Evolutionary conservation across 2,888 invertebrate genomes (phyloP).

Genomic region (Xylota segnis): DNA sequence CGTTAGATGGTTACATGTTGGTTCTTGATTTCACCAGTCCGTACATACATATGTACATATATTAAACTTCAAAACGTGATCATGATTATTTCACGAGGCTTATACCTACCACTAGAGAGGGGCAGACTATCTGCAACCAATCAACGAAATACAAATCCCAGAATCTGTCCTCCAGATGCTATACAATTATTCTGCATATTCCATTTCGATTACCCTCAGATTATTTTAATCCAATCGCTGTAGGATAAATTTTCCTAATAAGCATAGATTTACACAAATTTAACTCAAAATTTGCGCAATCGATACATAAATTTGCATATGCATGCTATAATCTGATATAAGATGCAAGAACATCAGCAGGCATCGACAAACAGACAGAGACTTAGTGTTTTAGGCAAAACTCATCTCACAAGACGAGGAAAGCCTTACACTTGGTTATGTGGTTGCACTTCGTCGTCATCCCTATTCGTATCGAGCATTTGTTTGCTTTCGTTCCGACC

Average conservation of each 20-base stretch:
- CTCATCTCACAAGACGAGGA: neutral
- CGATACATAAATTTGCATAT: conserved; percentile 27
- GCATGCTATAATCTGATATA: conserved; percentile 19
- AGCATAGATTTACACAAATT: conserved; percentile 30
- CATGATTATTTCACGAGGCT: too few relatives aligned
- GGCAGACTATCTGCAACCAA: neutral
- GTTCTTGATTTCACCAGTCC: too few relatives aligned
- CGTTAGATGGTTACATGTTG: too few relatives aligned
- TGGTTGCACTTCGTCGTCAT: neutral
- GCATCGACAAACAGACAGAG: conserved; percentile 24
- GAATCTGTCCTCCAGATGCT: neutral
- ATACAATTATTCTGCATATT: conserved; percentile 8
- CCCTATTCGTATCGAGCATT: neutral
- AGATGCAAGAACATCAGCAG: conserved; percentile 28
- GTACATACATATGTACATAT: too few relatives aligned
- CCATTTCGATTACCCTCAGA: conserved; percentile 13
- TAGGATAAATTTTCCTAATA: conserved; percentile 28
- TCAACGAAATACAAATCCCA: neutral
- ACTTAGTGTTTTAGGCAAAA: neutral
- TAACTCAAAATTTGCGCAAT: conserved; percentile 17
- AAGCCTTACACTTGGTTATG: conserved; percentile 10
- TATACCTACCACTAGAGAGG: too few relatives aligned
- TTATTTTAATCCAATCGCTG: conserved; percentile 33
- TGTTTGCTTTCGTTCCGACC: neutral
- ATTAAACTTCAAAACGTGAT: too few relatives aligned